phyloP scores from a whole-genome alignment of 2,797 vertebrate genomes.

The Alcedo quadribrachys region DNA sequence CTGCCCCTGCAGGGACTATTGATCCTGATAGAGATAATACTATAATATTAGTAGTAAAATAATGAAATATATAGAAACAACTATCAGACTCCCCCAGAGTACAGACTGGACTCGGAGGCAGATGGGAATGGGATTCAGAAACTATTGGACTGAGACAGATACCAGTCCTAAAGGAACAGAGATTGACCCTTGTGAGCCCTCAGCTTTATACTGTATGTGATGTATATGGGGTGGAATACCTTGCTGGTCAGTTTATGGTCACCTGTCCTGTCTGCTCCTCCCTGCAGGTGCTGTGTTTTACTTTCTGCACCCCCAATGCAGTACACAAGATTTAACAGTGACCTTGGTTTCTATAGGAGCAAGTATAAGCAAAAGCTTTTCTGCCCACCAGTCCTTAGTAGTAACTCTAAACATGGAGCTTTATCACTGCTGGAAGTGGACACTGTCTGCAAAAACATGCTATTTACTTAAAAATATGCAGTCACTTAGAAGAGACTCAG shows the following conservation, averaged over 20 bases:
- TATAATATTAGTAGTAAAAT: background rate
- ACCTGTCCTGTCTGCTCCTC: background rate
- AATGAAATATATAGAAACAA: background rate
- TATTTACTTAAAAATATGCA: background rate
- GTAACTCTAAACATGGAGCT: background rate
- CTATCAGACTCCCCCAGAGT: background rate
- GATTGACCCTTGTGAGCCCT: background rate
- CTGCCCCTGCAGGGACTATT: no score
- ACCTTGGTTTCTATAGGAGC: background rate
- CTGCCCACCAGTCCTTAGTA: background rate
- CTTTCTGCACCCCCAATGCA: background rate
- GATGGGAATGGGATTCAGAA: background rate
- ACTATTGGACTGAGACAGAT: background rate
- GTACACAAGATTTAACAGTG: background rate
- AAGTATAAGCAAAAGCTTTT: background rate
- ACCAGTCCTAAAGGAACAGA: background rate
- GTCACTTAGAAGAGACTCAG: background rate
- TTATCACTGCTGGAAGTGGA: background rate
- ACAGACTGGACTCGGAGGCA: background rate
- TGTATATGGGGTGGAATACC: background rate
- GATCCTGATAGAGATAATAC: background rate
- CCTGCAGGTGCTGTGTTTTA: background rate
- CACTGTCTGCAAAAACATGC: background rate
- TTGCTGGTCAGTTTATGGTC: background rate
- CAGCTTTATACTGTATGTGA: background rate